These are phyloP conservation scores for Petrocephalus zakoni DNA, from an alignment of 2,113 vertebrate species.

Conservation along the genomic window DNA sequence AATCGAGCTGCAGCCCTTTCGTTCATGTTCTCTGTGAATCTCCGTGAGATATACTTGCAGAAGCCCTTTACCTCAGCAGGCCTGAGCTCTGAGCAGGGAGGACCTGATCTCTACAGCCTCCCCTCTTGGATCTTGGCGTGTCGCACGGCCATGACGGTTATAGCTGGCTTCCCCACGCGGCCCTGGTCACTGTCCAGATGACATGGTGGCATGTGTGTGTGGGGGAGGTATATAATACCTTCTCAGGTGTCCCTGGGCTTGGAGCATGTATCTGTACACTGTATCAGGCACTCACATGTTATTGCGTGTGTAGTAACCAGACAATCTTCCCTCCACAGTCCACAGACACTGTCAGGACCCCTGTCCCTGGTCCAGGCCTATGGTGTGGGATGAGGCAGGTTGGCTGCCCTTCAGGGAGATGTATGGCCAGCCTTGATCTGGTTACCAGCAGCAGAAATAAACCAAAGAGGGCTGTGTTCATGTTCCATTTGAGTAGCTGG, in stretches of 20 bases:
- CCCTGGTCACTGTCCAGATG: background rate
- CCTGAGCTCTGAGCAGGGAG: too few species aligned
- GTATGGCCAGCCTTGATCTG: background rate
- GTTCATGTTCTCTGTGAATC: too few species aligned
- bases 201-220: background rate
- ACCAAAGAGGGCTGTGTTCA: background rate
- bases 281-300: background rate
- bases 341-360: background rate
- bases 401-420: background rate
- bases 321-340: background rate
- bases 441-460: too few species aligned
- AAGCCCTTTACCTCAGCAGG: background rate
- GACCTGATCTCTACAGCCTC: background rate
- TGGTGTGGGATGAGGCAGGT: background rate
- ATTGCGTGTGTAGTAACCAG: background rate
- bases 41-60: too few species aligned
- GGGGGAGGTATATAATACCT: background rate
- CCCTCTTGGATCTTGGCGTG: background rate
- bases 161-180: background rate
- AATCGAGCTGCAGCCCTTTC: background rate
- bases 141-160: background rate
- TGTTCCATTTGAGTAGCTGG: background rate
- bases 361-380: background rate
- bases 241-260: background rate
- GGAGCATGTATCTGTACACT: background rate